These are phyloP conservation scores for Mercenaria mercenaria DNA, from an alignment of 1,140 invertebrate genomes.

Conservation along the genomic window DNA sequence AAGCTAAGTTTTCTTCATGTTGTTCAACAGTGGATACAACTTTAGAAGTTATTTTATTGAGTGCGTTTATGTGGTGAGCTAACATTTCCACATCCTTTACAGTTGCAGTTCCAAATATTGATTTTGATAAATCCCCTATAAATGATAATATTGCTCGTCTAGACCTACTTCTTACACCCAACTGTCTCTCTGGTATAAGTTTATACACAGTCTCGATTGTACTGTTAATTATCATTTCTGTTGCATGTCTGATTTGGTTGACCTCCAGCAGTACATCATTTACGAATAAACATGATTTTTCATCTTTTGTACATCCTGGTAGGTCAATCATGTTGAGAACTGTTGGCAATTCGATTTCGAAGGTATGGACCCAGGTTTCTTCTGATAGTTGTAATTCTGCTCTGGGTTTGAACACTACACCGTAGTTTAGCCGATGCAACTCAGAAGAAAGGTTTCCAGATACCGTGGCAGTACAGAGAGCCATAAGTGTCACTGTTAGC, in stretches of 20 bases:
- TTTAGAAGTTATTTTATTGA: conserved; percentile 8
- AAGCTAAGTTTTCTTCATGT: conserved; percentile 40
- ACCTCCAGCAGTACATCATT: conserved; percentile 16
- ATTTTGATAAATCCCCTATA: conserved; percentile 36
- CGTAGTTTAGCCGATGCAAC: conserved; percentile 31
- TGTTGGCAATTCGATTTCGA: conserved; percentile 4
- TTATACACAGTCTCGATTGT: neutral
- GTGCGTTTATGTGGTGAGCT: conserved; percentile 26
- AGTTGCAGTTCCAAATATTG: conserved; percentile 58
- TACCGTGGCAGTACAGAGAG: neutral
- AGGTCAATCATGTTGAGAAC: neutral
- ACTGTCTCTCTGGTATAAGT: neutral
- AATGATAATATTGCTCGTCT: neutral
- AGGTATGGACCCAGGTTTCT: conserved; percentile 29
- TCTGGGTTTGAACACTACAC: conserved; percentile 7
- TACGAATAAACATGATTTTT: neutral
- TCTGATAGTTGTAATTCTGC: neutral
- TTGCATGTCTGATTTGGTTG: conserved; percentile 34
- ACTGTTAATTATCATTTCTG: conserved; percentile 15
- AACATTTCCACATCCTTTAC: conserved; percentile 37
- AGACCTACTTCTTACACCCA: neutral
- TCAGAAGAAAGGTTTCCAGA: conserved; percentile 8
- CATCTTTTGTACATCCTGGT: neutral
- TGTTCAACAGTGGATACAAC: neutral
- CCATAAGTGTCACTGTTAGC: neutral